phyloP scores from a whole-genome alignment of 2,113 vertebrate species.

The Aix galericulata region DNA sequence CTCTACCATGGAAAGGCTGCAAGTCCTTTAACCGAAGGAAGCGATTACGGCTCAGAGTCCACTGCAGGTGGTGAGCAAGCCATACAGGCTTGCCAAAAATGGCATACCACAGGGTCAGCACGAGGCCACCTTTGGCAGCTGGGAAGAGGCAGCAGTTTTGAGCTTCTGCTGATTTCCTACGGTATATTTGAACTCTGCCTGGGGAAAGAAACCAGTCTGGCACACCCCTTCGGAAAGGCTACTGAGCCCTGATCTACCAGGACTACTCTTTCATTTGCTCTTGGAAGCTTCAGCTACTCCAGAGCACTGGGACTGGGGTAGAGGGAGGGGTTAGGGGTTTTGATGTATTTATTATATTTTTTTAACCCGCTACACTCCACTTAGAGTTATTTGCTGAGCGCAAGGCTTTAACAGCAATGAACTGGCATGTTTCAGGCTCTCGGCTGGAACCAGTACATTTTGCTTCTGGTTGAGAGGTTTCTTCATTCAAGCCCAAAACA shows the following conservation, averaged over 20 bases:
- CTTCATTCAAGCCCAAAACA: neutral
- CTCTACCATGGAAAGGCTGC: neutral
- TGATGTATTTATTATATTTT: neutral
- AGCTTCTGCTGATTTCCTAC: slow-evolving; percentile 10
- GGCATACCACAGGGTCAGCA: neutral
- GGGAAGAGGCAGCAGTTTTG: neutral
- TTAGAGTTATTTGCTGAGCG: neutral
- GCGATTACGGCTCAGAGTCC: neutral
- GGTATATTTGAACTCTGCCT: neutral
- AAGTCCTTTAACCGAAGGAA: neutral
- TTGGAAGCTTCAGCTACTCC: neutral
- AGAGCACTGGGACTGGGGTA: neutral
- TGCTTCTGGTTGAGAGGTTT: neutral
- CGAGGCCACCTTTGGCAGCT: neutral
- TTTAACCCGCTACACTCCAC: neutral
- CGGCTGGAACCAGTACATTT: neutral
- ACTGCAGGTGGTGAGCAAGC: neutral
- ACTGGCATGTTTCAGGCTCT: neutral
- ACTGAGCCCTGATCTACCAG: neutral
- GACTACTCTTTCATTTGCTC: neutral
- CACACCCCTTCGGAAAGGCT: neutral
- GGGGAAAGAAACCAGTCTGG: neutral
- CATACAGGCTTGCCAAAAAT: neutral
- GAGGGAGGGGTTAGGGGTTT: neutral
- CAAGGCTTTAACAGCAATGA: neutral